Percentiles rank a stretch among this genome's conserved stretches.
These are phyloP conservation scores for Teleogryllus occipitalis DNA, from an alignment of 1,140 invertebrate species.

Conservation along the genomic window DNA sequence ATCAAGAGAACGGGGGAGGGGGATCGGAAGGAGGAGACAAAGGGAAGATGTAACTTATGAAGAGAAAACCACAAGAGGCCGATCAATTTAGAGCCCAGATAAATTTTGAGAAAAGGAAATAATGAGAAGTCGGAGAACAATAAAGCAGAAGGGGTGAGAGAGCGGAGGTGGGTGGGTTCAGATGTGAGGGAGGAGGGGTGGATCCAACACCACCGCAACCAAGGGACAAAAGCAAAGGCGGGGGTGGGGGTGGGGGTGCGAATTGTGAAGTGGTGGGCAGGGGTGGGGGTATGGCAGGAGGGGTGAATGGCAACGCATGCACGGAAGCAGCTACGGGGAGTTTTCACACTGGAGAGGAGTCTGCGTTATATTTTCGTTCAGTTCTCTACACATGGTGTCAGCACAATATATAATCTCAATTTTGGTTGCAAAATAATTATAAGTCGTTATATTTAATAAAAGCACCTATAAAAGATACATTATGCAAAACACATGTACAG, in stretches of 20 bases:
- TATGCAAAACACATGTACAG: too few species aligned
- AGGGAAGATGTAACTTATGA: not conserved
- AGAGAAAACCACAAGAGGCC: not conserved
- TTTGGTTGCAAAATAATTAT: too few species aligned
- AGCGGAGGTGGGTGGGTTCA: not conserved
- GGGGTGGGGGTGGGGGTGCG: not conserved
- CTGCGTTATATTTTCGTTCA: too few species aligned
- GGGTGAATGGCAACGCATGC: too few species aligned
- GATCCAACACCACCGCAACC: not conserved
- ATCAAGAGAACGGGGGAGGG: not conserved
- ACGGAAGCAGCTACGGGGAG: too few species aligned
- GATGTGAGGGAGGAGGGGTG: not conserved
- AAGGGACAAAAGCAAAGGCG: not conserved
- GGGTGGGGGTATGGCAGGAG: too few species aligned
- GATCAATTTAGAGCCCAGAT: not conserved
- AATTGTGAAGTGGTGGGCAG: too few species aligned
- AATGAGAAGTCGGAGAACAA: conserved; percentile 2
- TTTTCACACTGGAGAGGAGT: too few species aligned
- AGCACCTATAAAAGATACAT: too few species aligned
- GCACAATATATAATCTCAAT: too few species aligned
- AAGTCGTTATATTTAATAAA: too few species aligned
- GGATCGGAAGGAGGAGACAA: not conserved
- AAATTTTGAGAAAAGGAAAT: not conserved
- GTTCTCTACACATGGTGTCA: too few species aligned
- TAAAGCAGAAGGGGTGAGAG: not conserved